phyloP scores from a whole-genome alignment of 2,797 vertebrate genomes.

The Bufotes viridis region DNA sequence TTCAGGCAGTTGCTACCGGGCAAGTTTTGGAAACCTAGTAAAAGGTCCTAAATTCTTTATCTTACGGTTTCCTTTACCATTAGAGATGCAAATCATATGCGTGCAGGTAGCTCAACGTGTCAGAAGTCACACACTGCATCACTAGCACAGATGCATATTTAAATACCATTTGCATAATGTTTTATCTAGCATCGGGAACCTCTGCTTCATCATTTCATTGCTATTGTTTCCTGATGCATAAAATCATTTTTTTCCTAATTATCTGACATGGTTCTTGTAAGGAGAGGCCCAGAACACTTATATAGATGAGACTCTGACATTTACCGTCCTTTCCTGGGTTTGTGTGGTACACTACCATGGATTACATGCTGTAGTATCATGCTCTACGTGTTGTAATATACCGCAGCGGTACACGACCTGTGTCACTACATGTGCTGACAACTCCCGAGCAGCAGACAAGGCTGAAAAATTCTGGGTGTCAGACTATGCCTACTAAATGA shows the following conservation, averaged over 20 bases:
- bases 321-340: conserved; percentile 6
- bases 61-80: background rate
- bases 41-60: background rate
- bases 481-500: background rate
- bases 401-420: background rate
- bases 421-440: background rate
- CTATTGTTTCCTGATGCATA: conserved; percentile 29
- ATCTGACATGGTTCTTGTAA: conserved; percentile 36
- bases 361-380: no score
- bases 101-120: conserved; percentile 10
- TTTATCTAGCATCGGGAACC: conserved; percentile 25
- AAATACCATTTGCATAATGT: conserved; percentile 41
- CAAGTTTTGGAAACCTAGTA: background rate
- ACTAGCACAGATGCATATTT: conserved; percentile 5
- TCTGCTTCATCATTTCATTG: conserved; percentile 8
- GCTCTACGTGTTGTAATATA: background rate
- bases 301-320: conserved; percentile 3
- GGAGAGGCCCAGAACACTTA: conserved; percentile 1
- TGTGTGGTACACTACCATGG: background rate
- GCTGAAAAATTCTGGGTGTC: background rate
- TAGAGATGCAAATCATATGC: conserved; percentile 38
- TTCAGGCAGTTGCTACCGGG: background rate
- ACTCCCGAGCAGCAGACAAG: background rate
- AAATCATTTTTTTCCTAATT: conserved; percentile 27
- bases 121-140: conserved; percentile 33